phyloP scores from a whole-genome alignment of 2,888 invertebrate species.

The Agrilus biguttatus region DNA sequence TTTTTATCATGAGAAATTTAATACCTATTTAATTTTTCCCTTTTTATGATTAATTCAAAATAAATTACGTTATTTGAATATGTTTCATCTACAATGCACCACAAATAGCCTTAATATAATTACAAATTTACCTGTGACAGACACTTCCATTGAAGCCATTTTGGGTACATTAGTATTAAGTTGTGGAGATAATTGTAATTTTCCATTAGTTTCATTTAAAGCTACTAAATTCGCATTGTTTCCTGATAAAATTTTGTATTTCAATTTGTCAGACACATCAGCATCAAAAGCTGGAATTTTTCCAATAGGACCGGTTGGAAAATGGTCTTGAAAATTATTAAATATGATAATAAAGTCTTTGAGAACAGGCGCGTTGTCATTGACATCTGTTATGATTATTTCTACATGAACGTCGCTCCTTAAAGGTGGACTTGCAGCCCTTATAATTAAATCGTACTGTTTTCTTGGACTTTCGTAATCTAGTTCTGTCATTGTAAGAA shows the following conservation, averaged over 20 bases:
- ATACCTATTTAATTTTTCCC: too few relatives aligned
- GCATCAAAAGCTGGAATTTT: constrained; percentile 88
- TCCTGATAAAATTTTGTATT: constrained; percentile 74
- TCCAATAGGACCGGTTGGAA: constrained; percentile 85
- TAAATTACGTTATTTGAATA: too few relatives aligned
- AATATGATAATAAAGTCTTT: constrained; percentile 85
- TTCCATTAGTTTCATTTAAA: constrained; percentile 70
- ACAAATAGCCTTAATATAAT: too few relatives aligned
- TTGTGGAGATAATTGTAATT: constrained; percentile 77
- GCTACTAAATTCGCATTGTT: constrained; percentile 85
- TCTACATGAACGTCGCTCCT: constrained; percentile 81
- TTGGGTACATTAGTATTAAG: constrained; percentile 92
- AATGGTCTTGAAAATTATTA: constrained; percentile 88
- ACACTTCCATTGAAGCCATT: constrained; percentile 84
- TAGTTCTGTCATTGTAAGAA: constrained; percentile 78
- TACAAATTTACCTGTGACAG: constrained; percentile 49
- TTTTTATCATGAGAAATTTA: too few relatives aligned
- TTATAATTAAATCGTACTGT: constrained; percentile 72
- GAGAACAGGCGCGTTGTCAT: constrained; percentile 86
- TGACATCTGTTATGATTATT: constrained; percentile 81
- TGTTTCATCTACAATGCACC: too few relatives aligned
- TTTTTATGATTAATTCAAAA: constrained; percentile 1
- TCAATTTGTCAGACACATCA: constrained; percentile 77
- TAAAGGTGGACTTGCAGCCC: constrained; percentile 82
- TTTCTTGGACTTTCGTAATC: constrained; percentile 94